Evolutionary conservation across 2,113 vertebrate species (phyloP).

Genomic region (Aegithalos caudatus): DNA sequence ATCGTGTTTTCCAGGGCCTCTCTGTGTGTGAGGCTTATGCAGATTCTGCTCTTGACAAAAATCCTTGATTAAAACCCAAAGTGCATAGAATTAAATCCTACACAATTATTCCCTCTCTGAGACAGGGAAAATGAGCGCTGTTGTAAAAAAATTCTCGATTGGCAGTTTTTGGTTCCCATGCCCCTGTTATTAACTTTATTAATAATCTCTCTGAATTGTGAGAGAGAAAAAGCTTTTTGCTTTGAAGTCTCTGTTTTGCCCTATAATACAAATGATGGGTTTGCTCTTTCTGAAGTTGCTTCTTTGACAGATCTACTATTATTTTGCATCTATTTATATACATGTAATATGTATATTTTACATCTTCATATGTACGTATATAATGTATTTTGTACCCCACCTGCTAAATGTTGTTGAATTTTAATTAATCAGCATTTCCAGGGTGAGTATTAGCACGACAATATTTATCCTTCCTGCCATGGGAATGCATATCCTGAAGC

Average conservation of each 20-base stretch:
- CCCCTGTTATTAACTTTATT: neutral
- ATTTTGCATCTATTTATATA: neutral
- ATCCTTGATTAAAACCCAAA: neutral
- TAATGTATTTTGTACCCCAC: neutral
- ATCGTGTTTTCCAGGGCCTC: neutral
- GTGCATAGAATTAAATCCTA: neutral
- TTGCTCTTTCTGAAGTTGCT: neutral
- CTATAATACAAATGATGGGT: neutral
- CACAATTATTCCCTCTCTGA: neutral
- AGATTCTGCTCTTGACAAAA: neutral
- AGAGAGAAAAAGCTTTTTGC: neutral
- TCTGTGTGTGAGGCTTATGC: neutral
- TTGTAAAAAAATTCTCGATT: neutral
- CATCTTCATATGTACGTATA: neutral
- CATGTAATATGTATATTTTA: neutral
- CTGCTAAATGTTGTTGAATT: neutral
- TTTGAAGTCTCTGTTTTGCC: slow-evolving; percentile 22
- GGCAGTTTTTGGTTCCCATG: neutral
- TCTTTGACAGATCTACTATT: neutral
- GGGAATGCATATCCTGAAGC: neutral
- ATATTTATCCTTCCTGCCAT: neutral
- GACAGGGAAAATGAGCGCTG: neutral
- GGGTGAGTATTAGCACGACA: neutral
- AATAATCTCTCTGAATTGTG: neutral
- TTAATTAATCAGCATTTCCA: neutral